Evolutionary conservation across 2,888 invertebrate genomes (phyloP).

Genomic region (Cantharis rufa): DNA sequence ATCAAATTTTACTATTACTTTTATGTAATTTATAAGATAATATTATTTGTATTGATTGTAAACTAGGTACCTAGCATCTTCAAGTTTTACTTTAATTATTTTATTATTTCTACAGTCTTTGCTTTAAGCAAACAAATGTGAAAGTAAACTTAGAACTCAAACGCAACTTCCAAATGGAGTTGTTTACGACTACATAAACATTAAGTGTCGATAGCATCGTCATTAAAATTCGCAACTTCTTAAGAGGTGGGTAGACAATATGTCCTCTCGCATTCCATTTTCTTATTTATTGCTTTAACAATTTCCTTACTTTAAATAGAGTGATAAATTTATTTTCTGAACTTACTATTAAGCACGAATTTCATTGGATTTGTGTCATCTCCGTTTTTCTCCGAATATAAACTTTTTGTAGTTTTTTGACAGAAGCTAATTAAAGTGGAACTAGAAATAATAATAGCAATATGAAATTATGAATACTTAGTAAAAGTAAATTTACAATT

Average conservation of each 20-base stretch:
- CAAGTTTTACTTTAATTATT: neutral
- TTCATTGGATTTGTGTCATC: neutral
- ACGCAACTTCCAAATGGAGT: constrained; percentile 19
- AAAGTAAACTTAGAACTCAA: constrained; percentile 14
- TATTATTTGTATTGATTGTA: neutral
- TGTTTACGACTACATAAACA: constrained; percentile 26
- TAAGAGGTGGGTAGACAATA: constrained; percentile 16
- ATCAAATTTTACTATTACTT: too few relatives aligned
- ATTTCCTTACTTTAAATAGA: neutral
- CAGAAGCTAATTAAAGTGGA: neutral
- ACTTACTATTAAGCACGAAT: neutral
- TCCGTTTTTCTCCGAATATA: neutral
- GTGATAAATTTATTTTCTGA: neutral
- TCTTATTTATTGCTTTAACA: constrained; percentile 16
- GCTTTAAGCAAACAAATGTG: constrained; percentile 12
- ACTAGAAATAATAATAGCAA: neutral
- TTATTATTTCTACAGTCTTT: neutral
- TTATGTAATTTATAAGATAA: too few relatives aligned
- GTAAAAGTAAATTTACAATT: neutral
- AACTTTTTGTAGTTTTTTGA: neutral
- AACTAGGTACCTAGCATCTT: neutral
- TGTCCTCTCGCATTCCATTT: constrained; percentile 16
- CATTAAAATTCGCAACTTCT: constrained; percentile 21
- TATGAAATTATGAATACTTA: neutral
- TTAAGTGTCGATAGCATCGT: constrained; percentile 22